Evolutionary conservation across 2,113 vertebrate genomes (phyloP).

Genomic region (Bufo bufo): DNA sequence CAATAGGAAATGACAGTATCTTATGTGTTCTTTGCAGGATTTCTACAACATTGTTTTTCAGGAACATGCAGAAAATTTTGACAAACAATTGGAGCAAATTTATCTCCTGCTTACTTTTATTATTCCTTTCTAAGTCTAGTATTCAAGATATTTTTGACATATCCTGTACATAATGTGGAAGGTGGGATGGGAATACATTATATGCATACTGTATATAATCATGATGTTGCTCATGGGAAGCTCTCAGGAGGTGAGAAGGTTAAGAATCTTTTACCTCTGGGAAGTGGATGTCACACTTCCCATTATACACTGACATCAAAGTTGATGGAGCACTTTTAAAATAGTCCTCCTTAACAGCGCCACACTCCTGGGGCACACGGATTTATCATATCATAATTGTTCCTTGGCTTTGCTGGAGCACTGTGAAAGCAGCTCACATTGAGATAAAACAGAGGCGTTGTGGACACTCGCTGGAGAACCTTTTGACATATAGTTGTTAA

Average conservation of each 20-base stretch:
- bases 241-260: slow-evolving; percentile 15
- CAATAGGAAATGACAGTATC: background rate
- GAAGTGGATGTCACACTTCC: slow-evolving; percentile 43
- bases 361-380: background rate
- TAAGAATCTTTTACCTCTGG: slow-evolving; percentile 19
- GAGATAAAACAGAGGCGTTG: slow-evolving; percentile 35
- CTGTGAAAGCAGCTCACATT: slow-evolving; percentile 21
- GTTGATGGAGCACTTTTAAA: slow-evolving; percentile 42
- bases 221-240: background rate
- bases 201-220: background rate
- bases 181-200: background rate
- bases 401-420: slow-evolving; percentile 25
- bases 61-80: background rate
- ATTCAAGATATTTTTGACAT: too few species aligned
- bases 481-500: slow-evolving; percentile 15
- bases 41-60: too few species aligned
- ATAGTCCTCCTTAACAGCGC: slow-evolving; percentile 23
- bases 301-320: slow-evolving; percentile 48
- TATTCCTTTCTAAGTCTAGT: background rate
- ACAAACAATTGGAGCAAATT: background rate
- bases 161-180: background rate
- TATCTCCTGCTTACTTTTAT: background rate
- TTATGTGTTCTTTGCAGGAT: background rate
- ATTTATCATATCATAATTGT: slow-evolving; percentile 45
- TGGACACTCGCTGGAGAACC: background rate